phyloP scores from a whole-genome alignment of 2,797 vertebrate genomes.

The Poecilia gillii region DNA sequence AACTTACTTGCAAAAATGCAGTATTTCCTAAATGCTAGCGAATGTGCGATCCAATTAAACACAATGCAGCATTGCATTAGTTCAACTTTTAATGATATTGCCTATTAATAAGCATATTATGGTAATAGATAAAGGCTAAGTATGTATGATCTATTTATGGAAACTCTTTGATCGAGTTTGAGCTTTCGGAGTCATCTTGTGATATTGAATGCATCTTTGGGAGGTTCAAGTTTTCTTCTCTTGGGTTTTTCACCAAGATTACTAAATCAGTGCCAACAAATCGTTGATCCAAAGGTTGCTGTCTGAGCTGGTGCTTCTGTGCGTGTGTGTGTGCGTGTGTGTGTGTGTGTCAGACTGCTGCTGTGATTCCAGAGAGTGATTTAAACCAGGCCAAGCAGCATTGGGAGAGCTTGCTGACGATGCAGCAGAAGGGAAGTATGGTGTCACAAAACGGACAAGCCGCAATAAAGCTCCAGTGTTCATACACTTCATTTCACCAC shows the following conservation, averaged over 20 bases:
- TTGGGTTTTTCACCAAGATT: not conserved
- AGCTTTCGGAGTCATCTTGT: constrained; percentile 13
- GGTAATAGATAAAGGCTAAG: not conserved
- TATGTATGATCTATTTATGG: constrained; percentile 3
- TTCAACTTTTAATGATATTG: not conserved
- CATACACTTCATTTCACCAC: constrained; percentile 24
- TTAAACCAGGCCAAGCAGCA: constrained; percentile 47
- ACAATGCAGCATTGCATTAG: not conserved
- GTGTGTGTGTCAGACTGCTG: constrained; percentile 19
- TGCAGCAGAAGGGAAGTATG: constrained; percentile 44
- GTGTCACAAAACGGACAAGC: constrained; percentile 40
- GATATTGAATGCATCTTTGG: constrained; percentile 5
- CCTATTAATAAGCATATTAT: not conserved
- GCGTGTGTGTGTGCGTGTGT: constrained; percentile 1
- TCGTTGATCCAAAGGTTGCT: not conserved
- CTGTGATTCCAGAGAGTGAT: constrained; percentile 47
- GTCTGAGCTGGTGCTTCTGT: not conserved
- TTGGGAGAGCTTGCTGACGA: constrained; percentile 53
- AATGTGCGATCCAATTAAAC: not conserved
- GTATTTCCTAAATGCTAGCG: not conserved
- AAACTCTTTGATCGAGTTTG: not conserved
- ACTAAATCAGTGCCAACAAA: not conserved
- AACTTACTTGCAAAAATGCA: not conserved
- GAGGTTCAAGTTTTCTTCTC: constrained; percentile 18
- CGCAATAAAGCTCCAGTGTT: constrained; percentile 48